These are phyloP conservation scores for Drosophila demipolita DNA, from an alignment of 2,888 invertebrate species.

Conservation along the genomic window DNA sequence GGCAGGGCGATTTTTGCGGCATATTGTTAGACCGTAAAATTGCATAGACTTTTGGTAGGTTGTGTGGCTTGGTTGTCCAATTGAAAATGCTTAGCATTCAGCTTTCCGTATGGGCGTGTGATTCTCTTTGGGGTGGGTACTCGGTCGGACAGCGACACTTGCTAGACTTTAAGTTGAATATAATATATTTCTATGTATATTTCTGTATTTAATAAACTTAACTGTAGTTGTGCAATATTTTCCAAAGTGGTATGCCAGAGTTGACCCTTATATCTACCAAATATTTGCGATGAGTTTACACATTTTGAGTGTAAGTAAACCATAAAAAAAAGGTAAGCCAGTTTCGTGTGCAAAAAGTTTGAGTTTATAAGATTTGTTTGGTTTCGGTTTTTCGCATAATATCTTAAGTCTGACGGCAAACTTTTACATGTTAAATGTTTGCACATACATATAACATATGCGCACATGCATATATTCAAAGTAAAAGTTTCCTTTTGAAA, in stretches of 20 bases:
- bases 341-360: conserved; percentile 25
- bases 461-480: neutral
- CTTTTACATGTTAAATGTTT: conserved; percentile 5
- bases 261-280: neutral
- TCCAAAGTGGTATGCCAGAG: neutral
- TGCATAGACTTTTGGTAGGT: conserved; percentile 7
- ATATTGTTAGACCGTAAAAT: conserved; percentile 35
- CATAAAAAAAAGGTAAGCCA: conserved; percentile 10
- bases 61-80: conserved; percentile 44
- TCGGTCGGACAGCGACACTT: conserved; percentile 72
- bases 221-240: conserved; percentile 18
- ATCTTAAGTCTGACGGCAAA: conserved; percentile 27
- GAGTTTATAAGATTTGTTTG: conserved; percentile 4
- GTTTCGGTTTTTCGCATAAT: conserved; percentile 2
- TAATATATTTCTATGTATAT: conserved; percentile 27
- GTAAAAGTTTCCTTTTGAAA: neutral
- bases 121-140: conserved; percentile 49
- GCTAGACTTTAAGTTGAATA: conserved; percentile 34
- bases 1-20: conserved; percentile 21
- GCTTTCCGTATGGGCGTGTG: conserved; percentile 46
- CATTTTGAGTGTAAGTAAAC: neutral
- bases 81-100: conserved; percentile 74
- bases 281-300: too few relatives aligned
- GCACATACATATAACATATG: neutral
- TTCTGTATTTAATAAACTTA: conserved; percentile 37